These are phyloP conservation scores for Phania funesta DNA, from an alignment of 2,888 invertebrate genomes.

Conservation along the genomic window DNA sequence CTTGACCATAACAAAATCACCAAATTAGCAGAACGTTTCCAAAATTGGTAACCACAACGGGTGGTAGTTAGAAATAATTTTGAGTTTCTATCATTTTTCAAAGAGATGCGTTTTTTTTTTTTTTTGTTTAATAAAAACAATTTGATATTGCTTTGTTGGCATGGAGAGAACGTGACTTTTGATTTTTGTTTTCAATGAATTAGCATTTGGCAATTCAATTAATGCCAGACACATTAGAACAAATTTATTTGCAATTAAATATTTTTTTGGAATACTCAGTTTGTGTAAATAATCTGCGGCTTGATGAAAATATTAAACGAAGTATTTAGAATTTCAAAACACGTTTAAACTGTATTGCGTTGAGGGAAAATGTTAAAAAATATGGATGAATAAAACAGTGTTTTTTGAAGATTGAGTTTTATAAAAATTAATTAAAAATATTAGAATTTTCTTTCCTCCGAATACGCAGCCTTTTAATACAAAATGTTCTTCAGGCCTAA, in stretches of 20 bases:
- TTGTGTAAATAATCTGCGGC: not conserved
- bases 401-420: too few species aligned
- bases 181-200: not conserved
- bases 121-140: not conserved
- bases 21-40: constrained; percentile 30
- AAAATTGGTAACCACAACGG: constrained; percentile 51
- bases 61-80: constrained; percentile 37
- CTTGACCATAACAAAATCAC: constrained; percentile 11
- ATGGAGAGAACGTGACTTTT: constrained; percentile 43
- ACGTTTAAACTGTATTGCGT: constrained; percentile 8
- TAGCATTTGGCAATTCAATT: constrained; percentile 33
- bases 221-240: constrained; percentile 38
- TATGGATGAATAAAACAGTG: too few species aligned
- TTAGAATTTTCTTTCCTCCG: too few species aligned
- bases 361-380: too few species aligned
- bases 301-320: not conserved
- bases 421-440: too few species aligned
- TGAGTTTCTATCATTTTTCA: not conserved
- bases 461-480: too few species aligned
- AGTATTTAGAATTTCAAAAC: constrained; percentile 14
- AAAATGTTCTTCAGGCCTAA: too few species aligned
- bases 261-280: not conserved
- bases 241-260: constrained; percentile 47
- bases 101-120: not conserved
- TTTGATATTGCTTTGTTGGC: not conserved